phyloP scores from a whole-genome alignment of 2,888 invertebrate genomes.

The Sarcophaga subvicina region DNA sequence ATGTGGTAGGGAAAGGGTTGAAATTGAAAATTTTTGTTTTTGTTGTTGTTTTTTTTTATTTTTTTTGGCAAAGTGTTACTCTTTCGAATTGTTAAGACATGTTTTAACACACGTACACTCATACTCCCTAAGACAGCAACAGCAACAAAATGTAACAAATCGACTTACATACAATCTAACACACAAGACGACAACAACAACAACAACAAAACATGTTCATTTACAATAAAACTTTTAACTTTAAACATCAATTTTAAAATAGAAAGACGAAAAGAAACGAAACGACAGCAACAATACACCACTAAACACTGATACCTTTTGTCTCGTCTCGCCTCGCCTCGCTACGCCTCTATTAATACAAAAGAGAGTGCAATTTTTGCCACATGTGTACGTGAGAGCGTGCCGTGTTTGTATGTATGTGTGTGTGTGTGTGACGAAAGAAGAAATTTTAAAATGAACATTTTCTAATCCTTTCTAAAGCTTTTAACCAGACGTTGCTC shows the following conservation, averaged over 20 bases:
- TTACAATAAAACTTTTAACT: slow-evolving; percentile 68
- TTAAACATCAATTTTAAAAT: slow-evolving; percentile 63
- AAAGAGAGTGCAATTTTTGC: not conserved
- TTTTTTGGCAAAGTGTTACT: slow-evolving; percentile 47
- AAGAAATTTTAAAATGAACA: slow-evolving; percentile 59
- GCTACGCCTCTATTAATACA: not conserved
- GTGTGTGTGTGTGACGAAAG: slow-evolving; percentile 46
- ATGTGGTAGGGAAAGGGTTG: slow-evolving; percentile 10
- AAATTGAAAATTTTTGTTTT: slow-evolving; percentile 29
- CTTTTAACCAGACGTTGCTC: slow-evolving; percentile 39
- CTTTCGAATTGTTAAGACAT: slow-evolving; percentile 58
- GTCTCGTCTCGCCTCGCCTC: not conserved
- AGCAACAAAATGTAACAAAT: slow-evolving; percentile 63
- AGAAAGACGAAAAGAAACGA: slow-evolving; percentile 16
- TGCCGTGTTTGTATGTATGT: not conserved
- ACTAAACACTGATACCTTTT: not conserved
- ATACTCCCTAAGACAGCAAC: not conserved
- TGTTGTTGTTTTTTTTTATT: not conserved
- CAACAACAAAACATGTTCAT: slow-evolving; percentile 62
- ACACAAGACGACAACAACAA: slow-evolving; percentile 46
- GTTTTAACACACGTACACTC: slow-evolving; percentile 29
- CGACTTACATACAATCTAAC: slow-evolving; percentile 68
- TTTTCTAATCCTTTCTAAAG: slow-evolving; percentile 68
- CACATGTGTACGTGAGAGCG: not conserved
- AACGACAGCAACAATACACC: slow-evolving; percentile 6